Percentiles rank a stretch among this genome's conserved stretches.
These are phyloP conservation scores for Eupithecia dodoneata DNA, from an alignment of 2,888 invertebrate species.

Conservation along the genomic window DNA sequence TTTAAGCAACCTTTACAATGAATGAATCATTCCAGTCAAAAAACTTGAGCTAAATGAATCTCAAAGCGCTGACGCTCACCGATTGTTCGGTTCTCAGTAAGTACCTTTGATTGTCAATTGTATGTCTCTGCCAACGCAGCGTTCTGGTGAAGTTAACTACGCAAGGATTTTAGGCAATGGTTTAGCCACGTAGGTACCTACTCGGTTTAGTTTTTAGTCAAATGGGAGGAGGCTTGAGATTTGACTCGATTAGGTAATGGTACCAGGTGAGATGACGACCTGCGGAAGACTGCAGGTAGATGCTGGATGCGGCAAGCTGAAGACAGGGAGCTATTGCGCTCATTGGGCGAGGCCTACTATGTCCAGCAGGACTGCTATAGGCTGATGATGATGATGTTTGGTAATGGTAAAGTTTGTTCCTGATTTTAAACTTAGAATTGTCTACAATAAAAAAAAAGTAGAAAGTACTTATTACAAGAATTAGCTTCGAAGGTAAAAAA, in stretches of 20 bases:
- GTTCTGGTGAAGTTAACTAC: slow-evolving; percentile 29
- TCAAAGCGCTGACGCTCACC: slow-evolving; percentile 20
- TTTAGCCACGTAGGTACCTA: neutral
- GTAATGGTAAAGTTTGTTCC: neutral
- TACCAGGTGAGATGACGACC: neutral
- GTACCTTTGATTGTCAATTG: slow-evolving; percentile 25
- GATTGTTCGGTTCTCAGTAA: slow-evolving; percentile 26
- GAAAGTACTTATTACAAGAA: too few species aligned
- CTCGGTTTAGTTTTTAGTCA: neutral
- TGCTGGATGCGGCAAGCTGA: too few species aligned
- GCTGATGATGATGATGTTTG: neutral
- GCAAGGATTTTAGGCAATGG: slow-evolving; percentile 12
- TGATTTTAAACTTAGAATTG: neutral
- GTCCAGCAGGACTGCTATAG: too few species aligned
- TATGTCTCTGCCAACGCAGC: slow-evolving; percentile 25
- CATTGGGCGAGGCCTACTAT: too few species aligned
- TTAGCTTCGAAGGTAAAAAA: neutral
- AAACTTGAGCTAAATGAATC: slow-evolving; percentile 11
- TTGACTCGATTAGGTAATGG: neutral
- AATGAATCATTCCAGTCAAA: neutral
- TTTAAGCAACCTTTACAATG: neutral
- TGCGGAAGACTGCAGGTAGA: too few species aligned
- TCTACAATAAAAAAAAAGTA: neutral
- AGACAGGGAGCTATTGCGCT: too few species aligned
- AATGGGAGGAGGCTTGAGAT: neutral